Percentiles rank a stretch among this genome's conserved stretches.
These are phyloP conservation scores for Coboldia fuscipes DNA, from an alignment of 1,140 invertebrate genomes.

Conservation along the genomic window DNA sequence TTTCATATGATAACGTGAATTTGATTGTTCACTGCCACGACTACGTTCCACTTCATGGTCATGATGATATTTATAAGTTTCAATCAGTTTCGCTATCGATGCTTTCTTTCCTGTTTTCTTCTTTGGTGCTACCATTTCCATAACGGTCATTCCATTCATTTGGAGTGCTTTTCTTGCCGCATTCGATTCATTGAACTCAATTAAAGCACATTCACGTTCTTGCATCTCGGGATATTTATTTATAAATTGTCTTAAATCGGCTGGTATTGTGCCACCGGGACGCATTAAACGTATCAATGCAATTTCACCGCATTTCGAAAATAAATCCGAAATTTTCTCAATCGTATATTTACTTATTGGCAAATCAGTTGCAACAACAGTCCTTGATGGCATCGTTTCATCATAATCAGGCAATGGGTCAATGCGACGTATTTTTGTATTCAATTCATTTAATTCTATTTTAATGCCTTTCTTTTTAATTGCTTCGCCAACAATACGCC, in stretches of 20 bases:
- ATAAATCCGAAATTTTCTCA: conserved; percentile 71
- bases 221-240: conserved; percentile 75
- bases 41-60: conserved; percentile 15
- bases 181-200: conserved; percentile 76
- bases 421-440: conserved; percentile 71
- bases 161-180: conserved; percentile 59
- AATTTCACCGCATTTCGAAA: conserved; percentile 70
- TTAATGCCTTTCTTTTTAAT: conserved; percentile 50
- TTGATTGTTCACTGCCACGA: conserved; percentile 14
- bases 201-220: conserved; percentile 62
- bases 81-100: conserved; percentile 18
- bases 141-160: conserved; percentile 21
- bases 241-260: conserved; percentile 71
- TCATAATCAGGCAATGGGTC: conserved; percentile 74
- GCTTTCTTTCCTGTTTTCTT: conserved; percentile 22
- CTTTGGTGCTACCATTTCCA: conserved; percentile 20
- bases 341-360: conserved; percentile 66
- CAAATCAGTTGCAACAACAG: conserved; percentile 67
- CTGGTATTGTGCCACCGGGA: conserved; percentile 67
- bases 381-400: conserved; percentile 75
- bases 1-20: conserved; percentile 13
- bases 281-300: conserved; percentile 64
- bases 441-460: conserved; percentile 73
- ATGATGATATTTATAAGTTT: conserved; percentile 19
- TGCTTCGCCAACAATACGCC: conserved; percentile 72